A percentile compares a stretch with the other conserved stretches of the same genome.
Conservation (phyloP, 2,888 invertebrate genomes). For the Lithophane leautieri region DNA sequence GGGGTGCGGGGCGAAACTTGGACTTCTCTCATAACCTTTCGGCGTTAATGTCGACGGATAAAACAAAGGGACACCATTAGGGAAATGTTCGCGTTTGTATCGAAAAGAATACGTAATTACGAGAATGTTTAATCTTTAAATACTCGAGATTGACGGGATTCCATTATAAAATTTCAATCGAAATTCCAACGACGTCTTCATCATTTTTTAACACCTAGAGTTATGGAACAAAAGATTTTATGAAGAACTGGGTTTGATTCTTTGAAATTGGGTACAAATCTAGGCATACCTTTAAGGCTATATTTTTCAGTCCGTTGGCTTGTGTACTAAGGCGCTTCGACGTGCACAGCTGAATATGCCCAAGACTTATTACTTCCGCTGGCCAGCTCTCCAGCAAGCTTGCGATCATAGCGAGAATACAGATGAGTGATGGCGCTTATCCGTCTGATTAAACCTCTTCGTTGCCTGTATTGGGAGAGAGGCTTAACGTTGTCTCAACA, state of each 20-base stretch:
- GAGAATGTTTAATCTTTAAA: slow-evolving; percentile 56
- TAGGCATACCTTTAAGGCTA: slow-evolving; percentile 6
- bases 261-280: not conserved
- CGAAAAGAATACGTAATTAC: slow-evolving; percentile 64
- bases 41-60: slow-evolving; percentile 55
- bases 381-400: slow-evolving; percentile 14
- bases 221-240: slow-evolving; percentile 42
- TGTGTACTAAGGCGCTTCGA: slow-evolving; percentile 25
- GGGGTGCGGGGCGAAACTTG: slow-evolving; percentile 9
- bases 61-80: slow-evolving; percentile 62
- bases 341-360: slow-evolving; percentile 34
- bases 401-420: slow-evolving; percentile 48
- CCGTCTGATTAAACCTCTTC: slow-evolving; percentile 36
- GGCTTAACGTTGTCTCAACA: slow-evolving; percentile 27
- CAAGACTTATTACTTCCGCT: slow-evolving; percentile 51
- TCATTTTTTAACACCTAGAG: slow-evolving; percentile 35
- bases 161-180: slow-evolving; percentile 57
- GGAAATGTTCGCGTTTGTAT: slow-evolving; percentile 59
- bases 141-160: slow-evolving; percentile 44
- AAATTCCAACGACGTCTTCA: slow-evolving; percentile 45
- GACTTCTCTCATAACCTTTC: slow-evolving; percentile 61
- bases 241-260: slow-evolving; percentile 31
- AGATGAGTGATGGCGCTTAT: slow-evolving; percentile 54
- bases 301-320: slow-evolving; percentile 23
- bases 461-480: slow-evolving; percentile 37